These are phyloP conservation scores for Probaryconus sp. DNA, from an alignment of 1,140 invertebrate genomes.

Conservation along the genomic window DNA sequence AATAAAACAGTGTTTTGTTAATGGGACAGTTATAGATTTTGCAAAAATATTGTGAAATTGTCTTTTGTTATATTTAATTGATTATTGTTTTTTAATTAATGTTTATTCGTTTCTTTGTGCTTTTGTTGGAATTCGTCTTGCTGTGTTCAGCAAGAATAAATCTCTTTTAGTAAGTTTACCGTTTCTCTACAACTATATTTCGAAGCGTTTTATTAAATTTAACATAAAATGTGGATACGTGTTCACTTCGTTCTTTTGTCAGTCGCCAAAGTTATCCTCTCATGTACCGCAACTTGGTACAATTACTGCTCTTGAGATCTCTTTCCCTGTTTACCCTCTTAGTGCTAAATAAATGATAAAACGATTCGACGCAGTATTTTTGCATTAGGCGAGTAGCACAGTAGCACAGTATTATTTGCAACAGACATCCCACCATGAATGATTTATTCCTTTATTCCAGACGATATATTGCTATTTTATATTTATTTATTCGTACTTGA, in stretches of 20 bases:
- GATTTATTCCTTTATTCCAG: slow-evolving; percentile 51
- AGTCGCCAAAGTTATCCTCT: slow-evolving; percentile 8
- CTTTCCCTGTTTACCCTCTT: not conserved
- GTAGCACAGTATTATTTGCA: slow-evolving; percentile 35
- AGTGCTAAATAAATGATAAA: slow-evolving; percentile 45
- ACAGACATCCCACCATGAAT: slow-evolving; percentile 31
- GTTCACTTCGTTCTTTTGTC: slow-evolving; percentile 6
- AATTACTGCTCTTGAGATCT: slow-evolving; percentile 33
- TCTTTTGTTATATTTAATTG: too few species aligned
- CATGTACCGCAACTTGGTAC: not conserved
- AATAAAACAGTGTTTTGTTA: too few species aligned
- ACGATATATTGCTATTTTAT: slow-evolving; percentile 56
- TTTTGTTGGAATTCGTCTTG: too few species aligned
- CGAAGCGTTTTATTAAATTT: slow-evolving; percentile 45
- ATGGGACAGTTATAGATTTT: too few species aligned
- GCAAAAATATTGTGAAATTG: too few species aligned
- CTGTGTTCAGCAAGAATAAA: too few species aligned
- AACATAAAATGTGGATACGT: slow-evolving; percentile 18
- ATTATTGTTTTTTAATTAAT: too few species aligned
- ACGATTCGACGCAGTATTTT: slow-evolving; percentile 8
- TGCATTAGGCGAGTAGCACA: slow-evolving; percentile 8
- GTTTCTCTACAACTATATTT: too few species aligned
- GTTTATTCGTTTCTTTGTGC: too few species aligned
- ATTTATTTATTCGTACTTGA: slow-evolving; percentile 65
- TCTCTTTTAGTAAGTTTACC: too few species aligned